Evolutionary conservation across 35 echinoderm and acorn worm genomes (phyloP).

Genomic region (Anneissia japonica): DNA sequence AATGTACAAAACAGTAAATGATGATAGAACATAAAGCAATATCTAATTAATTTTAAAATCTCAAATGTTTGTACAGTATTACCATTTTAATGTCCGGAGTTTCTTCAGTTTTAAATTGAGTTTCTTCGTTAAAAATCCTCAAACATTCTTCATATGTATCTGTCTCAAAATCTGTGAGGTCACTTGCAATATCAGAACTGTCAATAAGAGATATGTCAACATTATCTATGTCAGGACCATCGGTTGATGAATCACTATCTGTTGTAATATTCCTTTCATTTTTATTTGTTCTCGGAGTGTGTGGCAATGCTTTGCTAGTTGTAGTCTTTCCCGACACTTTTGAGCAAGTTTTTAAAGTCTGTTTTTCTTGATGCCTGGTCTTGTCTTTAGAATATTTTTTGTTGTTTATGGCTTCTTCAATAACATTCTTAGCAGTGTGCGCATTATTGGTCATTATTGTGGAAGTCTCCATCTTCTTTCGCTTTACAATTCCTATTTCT

Average conservation of each 20-base stretch:
- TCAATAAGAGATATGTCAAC: too few species aligned
- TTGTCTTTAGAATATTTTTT: not conserved
- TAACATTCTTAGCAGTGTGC: too few species aligned
- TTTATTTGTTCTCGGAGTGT: not conserved
- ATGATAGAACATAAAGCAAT: not conserved
- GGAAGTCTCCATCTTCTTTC: not conserved
- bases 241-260: not conserved
- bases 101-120: not conserved
- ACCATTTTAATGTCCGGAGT: not conserved
- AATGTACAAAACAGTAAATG: not conserved
- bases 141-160: constrained; percentile 81
- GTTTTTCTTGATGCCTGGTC: not conserved
- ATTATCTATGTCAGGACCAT: too few species aligned
- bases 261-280: not conserved
- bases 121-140: constrained; percentile 74
- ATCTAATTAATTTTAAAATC: not conserved
- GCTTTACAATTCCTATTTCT: not conserved
- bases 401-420: too few species aligned
- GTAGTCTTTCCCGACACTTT: not conserved
- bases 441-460: too few species aligned
- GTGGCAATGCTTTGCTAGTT: not conserved
- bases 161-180: constrained; percentile 13
- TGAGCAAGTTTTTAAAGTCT: not conserved
- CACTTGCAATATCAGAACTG: not conserved
- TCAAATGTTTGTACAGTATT: not conserved